phyloP scores from a whole-genome alignment of 1,140 invertebrate genomes.

The Chironomus striatipennis region DNA sequence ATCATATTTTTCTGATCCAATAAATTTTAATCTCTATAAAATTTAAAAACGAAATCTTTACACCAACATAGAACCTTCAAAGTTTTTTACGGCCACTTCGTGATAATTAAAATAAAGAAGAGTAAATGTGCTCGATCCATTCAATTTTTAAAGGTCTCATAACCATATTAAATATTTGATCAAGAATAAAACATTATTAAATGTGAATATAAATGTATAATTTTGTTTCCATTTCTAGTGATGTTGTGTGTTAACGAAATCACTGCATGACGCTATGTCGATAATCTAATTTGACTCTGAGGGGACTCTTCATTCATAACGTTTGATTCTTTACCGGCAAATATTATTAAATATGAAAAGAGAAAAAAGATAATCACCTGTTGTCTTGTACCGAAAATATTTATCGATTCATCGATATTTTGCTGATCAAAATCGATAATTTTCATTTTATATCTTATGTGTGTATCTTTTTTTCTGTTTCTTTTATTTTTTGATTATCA shows the following conservation, averaged over 20 bases:
- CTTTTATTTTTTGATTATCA: neutral
- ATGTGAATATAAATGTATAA: neutral
- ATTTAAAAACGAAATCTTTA: neutral
- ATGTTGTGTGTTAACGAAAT: neutral
- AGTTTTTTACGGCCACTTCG: no score
- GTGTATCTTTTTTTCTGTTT: neutral
- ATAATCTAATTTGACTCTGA: conserved; percentile 9
- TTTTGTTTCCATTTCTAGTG: neutral
- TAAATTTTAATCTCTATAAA: neutral
- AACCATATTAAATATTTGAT: no score
- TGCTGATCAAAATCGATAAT: no score
- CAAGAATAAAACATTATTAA: conserved; percentile 7
- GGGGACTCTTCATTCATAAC: neutral
- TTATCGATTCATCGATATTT: neutral
- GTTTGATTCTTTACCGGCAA: neutral
- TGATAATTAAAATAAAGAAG: conserved; percentile 2
- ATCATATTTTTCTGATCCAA: neutral
- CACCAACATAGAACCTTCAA: no score
- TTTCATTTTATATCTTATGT: no score
- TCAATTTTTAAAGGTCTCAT: neutral
- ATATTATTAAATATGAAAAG: no score
- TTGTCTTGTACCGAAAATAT: neutral
- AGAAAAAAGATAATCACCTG: neutral
- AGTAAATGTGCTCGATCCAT: neutral
- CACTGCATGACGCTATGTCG: neutral